Base-by-base conservation (phyloP, 1,140 invertebrate species). In the honey bee (Apis mellifera) region DNA sequence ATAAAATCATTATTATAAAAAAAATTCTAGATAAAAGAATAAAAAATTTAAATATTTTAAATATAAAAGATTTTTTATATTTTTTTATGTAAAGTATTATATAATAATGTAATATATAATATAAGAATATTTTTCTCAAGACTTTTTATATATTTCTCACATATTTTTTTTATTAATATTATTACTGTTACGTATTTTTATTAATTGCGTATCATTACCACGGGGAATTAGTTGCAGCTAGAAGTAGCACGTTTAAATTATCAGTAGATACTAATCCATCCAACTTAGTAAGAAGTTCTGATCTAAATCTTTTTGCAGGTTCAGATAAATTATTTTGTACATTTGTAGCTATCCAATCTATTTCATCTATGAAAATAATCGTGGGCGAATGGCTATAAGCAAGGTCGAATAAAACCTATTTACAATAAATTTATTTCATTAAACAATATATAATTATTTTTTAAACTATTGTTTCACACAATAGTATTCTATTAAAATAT, bases 281-380 rank as follows among this genome's bases (percentile, higher is more conserved):
- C 91, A 99, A 95, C 93, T 99, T 97, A 13, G 98, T 96, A 0
- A 99, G 95, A 7, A 99, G 94, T 94, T 99, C 98, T 42, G 98
- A 97, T 94, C 98, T 98, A 21, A 99, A 96, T 81, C 99, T 94
- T 79, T 98, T 95, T 32, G 97, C 97, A 0, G 98, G 98, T 93
- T 99, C 99, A 87, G 99, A 96, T 1, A 94, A 65, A n/a, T 80
- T 75, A 13, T 83, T 74, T 9, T 96, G 96, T 32, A 97, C 93
- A 76, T 95, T 95, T 0, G 97, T 96, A 9, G 97, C 96, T 21
- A 99, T 94, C 50, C 97, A 97, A 91, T 99, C 99, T 70, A 99
- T 96, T 94, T 99, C 99, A 92, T 99, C 99, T 57, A 99, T 96
- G 93, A 99, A 99, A 86, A 99, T 98, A 59, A 98, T 98, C 2